Base-by-base conservation (phyloP, 1,140 invertebrate genomes). In the Caenorhabditis remanei region DNA sequence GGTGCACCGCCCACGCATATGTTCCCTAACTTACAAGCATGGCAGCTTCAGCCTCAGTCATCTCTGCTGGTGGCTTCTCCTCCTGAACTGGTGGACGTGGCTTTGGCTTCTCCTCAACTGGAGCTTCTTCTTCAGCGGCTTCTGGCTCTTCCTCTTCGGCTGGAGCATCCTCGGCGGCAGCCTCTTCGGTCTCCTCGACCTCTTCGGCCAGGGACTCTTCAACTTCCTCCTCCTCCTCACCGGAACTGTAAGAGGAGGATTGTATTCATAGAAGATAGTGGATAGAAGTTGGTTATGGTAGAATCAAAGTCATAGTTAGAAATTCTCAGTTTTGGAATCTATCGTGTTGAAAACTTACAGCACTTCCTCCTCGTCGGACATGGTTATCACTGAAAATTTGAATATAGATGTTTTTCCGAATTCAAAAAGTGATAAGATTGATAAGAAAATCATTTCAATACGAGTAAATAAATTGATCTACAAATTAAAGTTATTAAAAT, bases 11-110 rank as follows among this genome's bases (percentile, higher is more conserved):
- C 16, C 50, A 53, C 13, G 11, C 50, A 11, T 11, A 11, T 14
- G 11, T 11, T 11, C 32, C 24, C 14, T 21, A 9, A 53, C 75
- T 63, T 24, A 88, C 87, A 11, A 87, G 84, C 89, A 90, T 90
- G 43, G 89, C 89, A 58, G 83, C 84, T 67, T 91, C 90, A 41
- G 90, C 90, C 67, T 91, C 90, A 85, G 90, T 91, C 90, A 91
- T 91, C 55, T 88, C 87, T 48, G 88, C 85, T 21, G 88, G 90
- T 75, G 90, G 85, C 32, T 79, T 87, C 79, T 90, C 90, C 41
- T 88, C 87, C 46, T 90, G 88, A 32, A 65, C 55, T 48, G 87
- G 90, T 41, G 61, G 65, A 79, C 84, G 83, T 46, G 21, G 8
- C 21, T 84, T 88, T 53, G 83, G 83, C 50, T 83, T 43, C 84